These are phyloP conservation scores for Enteromius thamalakanensis DNA, from an alignment of 2,797 vertebrate genomes.

Conservation along the genomic window DNA sequence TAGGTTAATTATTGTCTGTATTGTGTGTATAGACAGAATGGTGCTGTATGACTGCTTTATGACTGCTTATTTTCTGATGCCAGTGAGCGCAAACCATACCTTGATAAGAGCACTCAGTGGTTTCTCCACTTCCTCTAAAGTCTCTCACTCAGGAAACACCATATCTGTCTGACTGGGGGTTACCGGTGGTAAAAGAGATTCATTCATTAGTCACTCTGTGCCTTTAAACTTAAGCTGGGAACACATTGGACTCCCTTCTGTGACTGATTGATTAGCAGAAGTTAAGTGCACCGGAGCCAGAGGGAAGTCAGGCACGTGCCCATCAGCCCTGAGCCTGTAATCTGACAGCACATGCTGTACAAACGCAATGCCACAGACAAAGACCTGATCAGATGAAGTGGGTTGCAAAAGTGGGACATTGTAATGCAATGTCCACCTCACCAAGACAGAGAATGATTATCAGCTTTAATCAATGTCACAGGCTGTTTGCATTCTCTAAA, in stretches of 20 bases:
- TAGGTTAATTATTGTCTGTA: slow-evolving; percentile 33
- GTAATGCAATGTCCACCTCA: not conserved
- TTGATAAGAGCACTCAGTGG: slow-evolving; percentile 40
- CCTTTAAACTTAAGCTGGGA: slow-evolving; percentile 22
- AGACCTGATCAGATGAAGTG: slow-evolving; percentile 25
- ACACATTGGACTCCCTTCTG: slow-evolving; percentile 24
- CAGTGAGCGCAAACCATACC: not conserved
- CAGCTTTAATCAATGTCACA: slow-evolving; percentile 2
- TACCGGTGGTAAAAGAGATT: slow-evolving; percentile 17
- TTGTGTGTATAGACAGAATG: slow-evolving; percentile 8
- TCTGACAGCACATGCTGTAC: slow-evolving; percentile 35
- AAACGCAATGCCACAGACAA: slow-evolving; percentile 29
- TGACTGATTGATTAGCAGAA: slow-evolving; percentile 46
- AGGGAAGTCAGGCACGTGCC: slow-evolving; percentile 29
- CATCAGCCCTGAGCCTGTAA: slow-evolving; percentile 25
- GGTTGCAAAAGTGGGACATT: not conserved
- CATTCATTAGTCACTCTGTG: slow-evolving; percentile 32
- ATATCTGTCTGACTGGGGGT: slow-evolving; percentile 32
- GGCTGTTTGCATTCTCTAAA: not conserved
- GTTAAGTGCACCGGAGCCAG: slow-evolving; percentile 8
- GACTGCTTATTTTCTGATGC: slow-evolving; percentile 19
- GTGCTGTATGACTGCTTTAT: slow-evolving; percentile 19
- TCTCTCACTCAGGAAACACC: slow-evolving; percentile 29
- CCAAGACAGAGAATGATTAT: not conserved
- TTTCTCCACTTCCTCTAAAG: slow-evolving; percentile 38